phyloP scores from a whole-genome alignment of 2,888 invertebrate species.

The Hydraecia micacea region DNA sequence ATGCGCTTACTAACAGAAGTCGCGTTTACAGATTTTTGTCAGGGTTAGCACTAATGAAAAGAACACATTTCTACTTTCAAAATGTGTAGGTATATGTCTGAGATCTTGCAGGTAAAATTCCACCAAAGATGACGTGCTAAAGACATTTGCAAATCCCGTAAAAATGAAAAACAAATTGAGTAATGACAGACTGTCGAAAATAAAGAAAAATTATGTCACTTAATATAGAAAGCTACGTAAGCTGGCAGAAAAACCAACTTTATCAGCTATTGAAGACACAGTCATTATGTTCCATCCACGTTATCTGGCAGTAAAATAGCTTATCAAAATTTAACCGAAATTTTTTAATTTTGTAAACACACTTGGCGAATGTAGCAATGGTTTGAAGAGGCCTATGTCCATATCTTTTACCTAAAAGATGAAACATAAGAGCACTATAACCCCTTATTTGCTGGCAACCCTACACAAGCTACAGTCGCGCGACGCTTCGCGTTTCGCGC shows the following conservation, averaged over 20 bases:
- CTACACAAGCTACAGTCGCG: conserved; percentile 49
- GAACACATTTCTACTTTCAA: background rate
- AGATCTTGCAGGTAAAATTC: background rate
- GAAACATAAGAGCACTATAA: background rate
- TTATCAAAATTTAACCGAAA: background rate
- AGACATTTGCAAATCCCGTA: background rate
- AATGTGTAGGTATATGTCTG: background rate
- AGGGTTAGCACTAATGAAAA: conserved; percentile 45
- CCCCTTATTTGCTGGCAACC: conserved; percentile 52
- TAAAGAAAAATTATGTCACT: background rate
- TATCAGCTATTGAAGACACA: background rate
- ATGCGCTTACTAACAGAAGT: conserved; percentile 35
- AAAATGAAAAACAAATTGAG: background rate
- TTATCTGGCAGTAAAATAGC: background rate
- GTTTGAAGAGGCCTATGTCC: background rate
- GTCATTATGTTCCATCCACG: background rate
- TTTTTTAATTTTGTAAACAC: background rate
- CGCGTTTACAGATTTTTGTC: conserved; percentile 16
- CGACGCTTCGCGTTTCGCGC: conserved; percentile 64
- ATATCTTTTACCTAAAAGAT: background rate
- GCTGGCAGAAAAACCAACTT: background rate
- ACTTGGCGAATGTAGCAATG: background rate
- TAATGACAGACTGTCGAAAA: background rate
- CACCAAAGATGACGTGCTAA: background rate
- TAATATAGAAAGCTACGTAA: no score